Base-by-base conservation (phyloP, 2,888 invertebrate genomes). In the Diarsia mendica region DNA sequence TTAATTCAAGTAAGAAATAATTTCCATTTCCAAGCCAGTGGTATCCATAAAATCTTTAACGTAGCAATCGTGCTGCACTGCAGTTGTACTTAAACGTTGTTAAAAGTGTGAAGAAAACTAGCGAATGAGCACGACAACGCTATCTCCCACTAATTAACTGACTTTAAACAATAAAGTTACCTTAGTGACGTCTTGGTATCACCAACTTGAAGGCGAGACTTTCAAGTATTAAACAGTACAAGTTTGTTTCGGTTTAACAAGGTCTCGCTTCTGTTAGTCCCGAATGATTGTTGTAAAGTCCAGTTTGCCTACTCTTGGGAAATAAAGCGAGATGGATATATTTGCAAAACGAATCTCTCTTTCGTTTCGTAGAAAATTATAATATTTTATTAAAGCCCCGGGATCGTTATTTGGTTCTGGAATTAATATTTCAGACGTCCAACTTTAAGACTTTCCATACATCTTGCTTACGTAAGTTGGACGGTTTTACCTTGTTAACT, bases 251-350 rank as follows among this genome's bases (percentile, higher is more conserved):
- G 91, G 89, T 89, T 92, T 92, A 92, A 92, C 91, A 90, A 91
- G 90, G 88, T 91, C 91, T 88, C 87, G 85, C 87, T 86, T 89
- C 89, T 91, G 89, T 91, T 91, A 89, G 90, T 91, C 89, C 89
- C 90, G 88, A 91, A 93, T 91, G 91, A 92, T 93, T 91, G 92
- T 90, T 92, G 90, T 87, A 90, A 89, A 92, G 93, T 93, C 92
- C 91, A 90, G 91, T 92, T 89, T 81, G 72, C 86, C 77, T 79
- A 88, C 94, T 86, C 92, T n/a, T 53, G 93, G 93, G 93, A 94
- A 94, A 94, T 94, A 92, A 92, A 90, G 72, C 65, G 89, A 89
- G 90, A 92, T 89, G 91, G 91, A 92, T 91, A 91, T 92, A 92
- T 92, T 92, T 91, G 84, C 89, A 84, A 87, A 85, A 83, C 85